Percentiles rank a stretch among this genome's conserved stretches.
Evolutionary conservation across 2,797 vertebrate species (phyloP).

Genomic region (Gallinago nigripennis): DNA sequence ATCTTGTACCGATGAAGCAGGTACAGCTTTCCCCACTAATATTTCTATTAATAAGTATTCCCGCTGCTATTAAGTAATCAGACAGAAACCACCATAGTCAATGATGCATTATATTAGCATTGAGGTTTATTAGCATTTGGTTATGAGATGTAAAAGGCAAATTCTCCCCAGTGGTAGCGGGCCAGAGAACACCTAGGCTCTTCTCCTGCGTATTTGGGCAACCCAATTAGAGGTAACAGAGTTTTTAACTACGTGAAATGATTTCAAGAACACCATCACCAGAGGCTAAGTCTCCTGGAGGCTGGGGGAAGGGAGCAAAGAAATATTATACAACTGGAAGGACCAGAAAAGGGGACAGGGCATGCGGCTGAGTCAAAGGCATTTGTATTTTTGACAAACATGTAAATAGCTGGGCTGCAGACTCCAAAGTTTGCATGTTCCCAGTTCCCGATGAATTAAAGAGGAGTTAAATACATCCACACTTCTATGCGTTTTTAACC

Average conservation of each 20-base stretch:
- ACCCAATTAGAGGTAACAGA: neutral
- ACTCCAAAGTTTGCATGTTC: neutral
- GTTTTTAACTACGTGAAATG: conserved; percentile 31
- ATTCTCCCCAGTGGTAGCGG: neutral
- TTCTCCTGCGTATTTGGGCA: neutral
- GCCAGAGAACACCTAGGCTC: neutral
- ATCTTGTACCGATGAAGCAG: neutral
- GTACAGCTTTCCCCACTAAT: neutral
- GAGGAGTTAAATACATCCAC: neutral
- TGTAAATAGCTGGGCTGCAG: neutral
- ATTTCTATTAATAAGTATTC: conserved; percentile 1
- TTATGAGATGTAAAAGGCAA: neutral
- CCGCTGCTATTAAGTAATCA: neutral
- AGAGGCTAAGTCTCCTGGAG: neutral
- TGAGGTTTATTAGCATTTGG: neutral
- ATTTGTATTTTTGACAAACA: neutral
- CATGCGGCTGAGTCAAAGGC: neutral
- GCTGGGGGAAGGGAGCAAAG: neutral
- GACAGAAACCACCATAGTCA: neutral
- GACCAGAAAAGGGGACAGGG: neutral
- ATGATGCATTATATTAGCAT: neutral
- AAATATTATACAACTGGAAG: neutral
- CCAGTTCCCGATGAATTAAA: neutral
- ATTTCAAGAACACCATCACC: neutral
- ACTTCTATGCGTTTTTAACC: neutral